These are phyloP conservation scores for Fragum sueziense DNA, from an alignment of 2,888 invertebrate species.

Conservation along the genomic window DNA sequence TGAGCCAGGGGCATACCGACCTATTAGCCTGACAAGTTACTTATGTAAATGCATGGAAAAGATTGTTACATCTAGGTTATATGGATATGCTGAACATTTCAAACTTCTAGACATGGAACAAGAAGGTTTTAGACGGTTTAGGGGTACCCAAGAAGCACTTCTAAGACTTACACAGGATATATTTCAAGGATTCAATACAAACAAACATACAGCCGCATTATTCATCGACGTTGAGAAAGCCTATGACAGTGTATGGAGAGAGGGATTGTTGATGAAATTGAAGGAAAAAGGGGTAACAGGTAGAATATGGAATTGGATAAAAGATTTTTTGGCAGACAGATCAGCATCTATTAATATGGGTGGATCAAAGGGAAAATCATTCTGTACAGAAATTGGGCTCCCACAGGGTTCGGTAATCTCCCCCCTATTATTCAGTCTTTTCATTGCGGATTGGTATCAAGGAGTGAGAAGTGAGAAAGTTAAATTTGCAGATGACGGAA, in stretches of 20 bases:
- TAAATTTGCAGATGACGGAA: conserved; percentile 28
- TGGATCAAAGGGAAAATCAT: neutral
- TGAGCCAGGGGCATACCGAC: conserved; percentile 17
- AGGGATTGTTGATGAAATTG: neutral
- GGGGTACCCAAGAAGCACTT: too few relatives aligned
- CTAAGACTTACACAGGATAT: neutral
- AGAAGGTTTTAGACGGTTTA: too few relatives aligned
- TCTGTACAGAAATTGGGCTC: neutral
- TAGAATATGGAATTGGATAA: neutral
- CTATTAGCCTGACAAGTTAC: conserved; percentile 26
- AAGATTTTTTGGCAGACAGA: neutral
- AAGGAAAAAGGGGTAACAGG: neutral
- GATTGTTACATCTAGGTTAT: conserved; percentile 14
- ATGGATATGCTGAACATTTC: conserved; percentile 24
- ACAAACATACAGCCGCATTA: neutral
- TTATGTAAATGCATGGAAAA: conserved; percentile 21
- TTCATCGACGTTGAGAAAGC: too few relatives aligned
- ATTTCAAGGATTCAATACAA: neutral
- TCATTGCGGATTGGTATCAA: neutral
- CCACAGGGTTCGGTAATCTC: conserved; percentile 15
- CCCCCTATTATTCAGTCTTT: neutral
- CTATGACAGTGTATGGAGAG: conserved; percentile 22
- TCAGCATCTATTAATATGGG: neutral
- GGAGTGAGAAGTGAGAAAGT: conserved; percentile 15
- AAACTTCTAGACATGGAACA: conserved; percentile 16